Evolutionary conservation across 2,888 invertebrate species (phyloP).

Genomic region (Lobophora halterata): DNA sequence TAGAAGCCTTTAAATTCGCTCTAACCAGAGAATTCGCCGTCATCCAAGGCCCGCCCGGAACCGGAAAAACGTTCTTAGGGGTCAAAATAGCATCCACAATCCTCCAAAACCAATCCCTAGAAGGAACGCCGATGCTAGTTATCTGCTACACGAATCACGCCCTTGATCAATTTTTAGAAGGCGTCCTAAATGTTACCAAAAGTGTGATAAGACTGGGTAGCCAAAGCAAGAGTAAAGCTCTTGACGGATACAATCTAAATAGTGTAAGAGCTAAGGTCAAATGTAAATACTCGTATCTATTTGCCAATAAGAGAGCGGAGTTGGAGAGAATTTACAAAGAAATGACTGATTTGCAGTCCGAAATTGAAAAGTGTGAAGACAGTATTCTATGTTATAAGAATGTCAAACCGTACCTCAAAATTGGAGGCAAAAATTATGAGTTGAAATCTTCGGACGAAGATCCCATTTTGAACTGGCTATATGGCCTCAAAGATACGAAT

Average conservation of each 20-base stretch:
- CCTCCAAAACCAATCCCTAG: conserved; percentile 80
- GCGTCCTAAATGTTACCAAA: conserved; percentile 79
- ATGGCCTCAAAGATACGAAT: conserved; percentile 35
- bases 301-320: conserved; percentile 52
- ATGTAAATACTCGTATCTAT: conserved; percentile 61
- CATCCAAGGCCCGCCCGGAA: conserved; percentile 94
- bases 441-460: conserved; percentile 53
- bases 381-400: conserved; percentile 55
- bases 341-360: conserved; percentile 59
- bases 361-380: conserved; percentile 66
- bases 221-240: conserved; percentile 81
- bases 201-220: conserved; percentile 86
- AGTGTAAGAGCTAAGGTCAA: conserved; percentile 56
- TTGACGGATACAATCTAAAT: conserved; percentile 77
- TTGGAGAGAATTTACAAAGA: conserved; percentile 55
- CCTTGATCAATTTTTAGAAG: conserved; percentile 91
- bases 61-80: conserved; percentile 92
- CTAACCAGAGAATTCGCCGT: conserved; percentile 86
- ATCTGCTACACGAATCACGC: conserved; percentile 94
- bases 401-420: conserved; percentile 51
- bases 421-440: conserved; percentile 40
- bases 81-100: conserved; percentile 86
- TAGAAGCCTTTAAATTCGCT: conserved; percentile 83
- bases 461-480: conserved; percentile 59
- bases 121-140: conserved; percentile 85